phyloP scores from a whole-genome alignment of 2,797 vertebrate species.

The Esox masquinongy region DNA sequence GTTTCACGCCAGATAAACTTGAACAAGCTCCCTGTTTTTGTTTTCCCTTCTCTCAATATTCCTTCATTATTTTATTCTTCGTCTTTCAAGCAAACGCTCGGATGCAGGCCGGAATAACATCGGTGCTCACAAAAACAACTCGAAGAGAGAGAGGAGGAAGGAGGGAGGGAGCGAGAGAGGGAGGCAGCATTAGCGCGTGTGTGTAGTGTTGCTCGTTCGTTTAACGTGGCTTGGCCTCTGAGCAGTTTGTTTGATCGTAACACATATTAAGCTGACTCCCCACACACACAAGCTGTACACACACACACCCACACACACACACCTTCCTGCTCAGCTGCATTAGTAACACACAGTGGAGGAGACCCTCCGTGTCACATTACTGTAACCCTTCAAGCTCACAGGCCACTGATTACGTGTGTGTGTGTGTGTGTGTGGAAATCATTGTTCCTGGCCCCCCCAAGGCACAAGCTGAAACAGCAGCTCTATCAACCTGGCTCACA shows the following conservation, averaged over 20 bases:
- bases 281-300: background rate
- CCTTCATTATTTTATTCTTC: background rate
- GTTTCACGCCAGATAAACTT: constrained; percentile 46
- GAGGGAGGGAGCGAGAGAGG: constrained; percentile 17
- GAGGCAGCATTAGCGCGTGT: background rate
- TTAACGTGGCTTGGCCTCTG: constrained; percentile 20
- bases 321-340: background rate
- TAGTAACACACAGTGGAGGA: background rate
- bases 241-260: constrained; percentile 50
- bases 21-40: constrained; percentile 27
- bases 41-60: constrained; percentile 50
- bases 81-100: background rate
- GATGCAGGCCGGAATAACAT: constrained; percentile 44
- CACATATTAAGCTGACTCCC: constrained; percentile 28
- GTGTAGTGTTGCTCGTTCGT: constrained; percentile 2
- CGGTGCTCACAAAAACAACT: constrained; percentile 46
- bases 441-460: background rate
- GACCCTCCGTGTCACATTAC: background rate
- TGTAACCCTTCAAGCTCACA: background rate
- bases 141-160: constrained; percentile 24
- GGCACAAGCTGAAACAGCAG: background rate
- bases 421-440: background rate
- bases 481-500: constrained; percentile 2
- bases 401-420: background rate
- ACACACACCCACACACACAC: background rate